phyloP scores from a whole-genome alignment of 1,140 invertebrate genomes.

The Drosophila nigrodunni region DNA sequence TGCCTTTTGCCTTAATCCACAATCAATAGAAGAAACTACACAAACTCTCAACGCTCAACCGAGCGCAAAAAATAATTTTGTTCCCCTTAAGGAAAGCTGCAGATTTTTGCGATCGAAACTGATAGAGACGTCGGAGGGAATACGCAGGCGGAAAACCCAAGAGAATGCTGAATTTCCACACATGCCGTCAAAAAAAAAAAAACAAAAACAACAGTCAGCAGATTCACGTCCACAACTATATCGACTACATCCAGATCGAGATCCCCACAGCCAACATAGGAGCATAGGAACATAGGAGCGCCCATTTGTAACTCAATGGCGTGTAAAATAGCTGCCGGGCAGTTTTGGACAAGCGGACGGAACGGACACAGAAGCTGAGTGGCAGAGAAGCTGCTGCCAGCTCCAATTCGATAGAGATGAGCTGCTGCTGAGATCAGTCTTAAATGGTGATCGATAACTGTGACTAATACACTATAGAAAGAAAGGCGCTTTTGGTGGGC shows the following conservation, averaged over 20 bases:
- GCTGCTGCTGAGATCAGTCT: neutral
- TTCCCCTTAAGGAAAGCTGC: slow-evolving; percentile 48
- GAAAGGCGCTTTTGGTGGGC: too few species aligned
- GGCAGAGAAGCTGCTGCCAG: slow-evolving; percentile 27
- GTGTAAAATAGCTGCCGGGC: slow-evolving; percentile 80
- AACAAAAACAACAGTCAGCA: slow-evolving; percentile 33
- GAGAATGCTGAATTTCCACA: slow-evolving; percentile 49
- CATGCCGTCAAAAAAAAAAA: slow-evolving; percentile 44
- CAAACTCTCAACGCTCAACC: slow-evolving; percentile 35
- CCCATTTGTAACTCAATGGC: slow-evolving; percentile 76
- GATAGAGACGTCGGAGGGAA: slow-evolving; percentile 45
- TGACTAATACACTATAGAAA: neutral
- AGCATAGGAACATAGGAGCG: slow-evolving; percentile 17
- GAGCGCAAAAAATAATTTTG: slow-evolving; percentile 34
- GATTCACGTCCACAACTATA: slow-evolving; percentile 13
- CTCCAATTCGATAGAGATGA: slow-evolving; percentile 53
- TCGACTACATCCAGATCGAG: slow-evolving; percentile 2
- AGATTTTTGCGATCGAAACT: slow-evolving; percentile 55
- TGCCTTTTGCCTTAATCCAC: slow-evolving; percentile 55
- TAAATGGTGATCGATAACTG: neutral
- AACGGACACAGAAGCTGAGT: slow-evolving; percentile 38
- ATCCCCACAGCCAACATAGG: slow-evolving; percentile 20
- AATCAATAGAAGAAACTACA: slow-evolving; percentile 68
- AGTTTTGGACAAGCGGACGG: slow-evolving; percentile 37
- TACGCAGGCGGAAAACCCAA: neutral